Conservation (phyloP, 2,113 vertebrate genomes). For the Lethenteron reissneri region DNA sequence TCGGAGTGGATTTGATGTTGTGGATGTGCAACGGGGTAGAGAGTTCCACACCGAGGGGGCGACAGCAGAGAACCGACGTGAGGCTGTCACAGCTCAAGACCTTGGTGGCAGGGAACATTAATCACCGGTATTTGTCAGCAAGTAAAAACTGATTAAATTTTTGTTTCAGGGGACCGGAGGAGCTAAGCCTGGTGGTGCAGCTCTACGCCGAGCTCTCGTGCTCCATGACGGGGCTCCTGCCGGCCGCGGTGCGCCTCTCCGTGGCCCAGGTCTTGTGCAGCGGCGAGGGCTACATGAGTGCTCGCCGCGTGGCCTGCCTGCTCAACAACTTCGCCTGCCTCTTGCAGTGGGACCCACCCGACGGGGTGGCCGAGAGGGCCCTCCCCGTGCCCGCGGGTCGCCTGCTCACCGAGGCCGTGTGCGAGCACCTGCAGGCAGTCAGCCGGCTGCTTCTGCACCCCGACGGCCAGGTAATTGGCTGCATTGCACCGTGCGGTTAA, state of each 20-base stretch:
- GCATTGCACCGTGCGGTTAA: too few relatives aligned
- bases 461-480: constrained; percentile 14
- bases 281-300: constrained; percentile 36
- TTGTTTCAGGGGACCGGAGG: constrained; percentile 29
- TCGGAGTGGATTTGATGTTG: too few relatives aligned
- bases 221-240: constrained; percentile 41
- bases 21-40: too few relatives aligned
- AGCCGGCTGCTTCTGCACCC: constrained; percentile 46
- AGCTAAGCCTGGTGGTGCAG: constrained; percentile 52
- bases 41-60: too few relatives aligned
- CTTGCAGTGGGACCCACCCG: constrained; percentile 38
- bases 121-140: too few relatives aligned
- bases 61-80: too few relatives aligned
- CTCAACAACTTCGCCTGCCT: constrained; percentile 41
- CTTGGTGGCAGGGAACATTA: too few relatives aligned
- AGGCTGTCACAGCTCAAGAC: too few relatives aligned
- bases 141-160: too few relatives aligned
- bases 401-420: constrained; percentile 33
- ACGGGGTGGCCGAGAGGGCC: constrained; percentile 16
- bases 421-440: constrained; percentile 42
- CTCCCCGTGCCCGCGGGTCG: constrained; percentile 30
- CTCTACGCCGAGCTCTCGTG: constrained; percentile 43
- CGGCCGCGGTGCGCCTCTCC: constrained; percentile 33
- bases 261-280: constrained; percentile 32
- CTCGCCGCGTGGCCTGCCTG: constrained; percentile 31